Evolutionary conservation across 1,140 invertebrate genomes (phyloP), one percentile per base, ranked within the genome.

Genomic region (Geopemphigus sp.): DNA sequence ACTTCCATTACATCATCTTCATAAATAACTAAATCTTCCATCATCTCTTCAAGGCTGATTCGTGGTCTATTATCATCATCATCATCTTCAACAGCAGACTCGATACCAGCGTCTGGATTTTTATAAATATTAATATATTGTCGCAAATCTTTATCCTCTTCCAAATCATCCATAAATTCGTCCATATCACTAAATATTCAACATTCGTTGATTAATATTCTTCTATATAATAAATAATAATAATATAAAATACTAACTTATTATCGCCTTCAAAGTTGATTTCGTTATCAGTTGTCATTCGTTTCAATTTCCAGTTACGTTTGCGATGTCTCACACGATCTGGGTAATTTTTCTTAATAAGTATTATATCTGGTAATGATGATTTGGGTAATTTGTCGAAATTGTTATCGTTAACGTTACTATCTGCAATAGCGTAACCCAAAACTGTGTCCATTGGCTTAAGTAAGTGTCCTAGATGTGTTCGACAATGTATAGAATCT

Each of bases 101-200:
- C 89, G 12, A 81, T 45, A 39, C 85, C 85, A 0, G 63, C 59
- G 74, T 81, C 50, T 19, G 54, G 57, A 73, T 80, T 70, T 84
- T 91, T 92, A 86, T 96, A 99, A 80, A 99, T 97, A 84, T 98
- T 98, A 54, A 99, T 89, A 85, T 97, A 93, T 83, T 94, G 91
- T 81, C 98, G 89, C 80, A 96, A 88, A 47, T 90, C 89, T 26
- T 90, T 90, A 87, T 99, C 96, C 87, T 99, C 97, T 86, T 99
- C 98, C 70, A 99, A 86, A 85, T 99, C 98, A 83, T 99, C 95
- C 85, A 99, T 88, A 87, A 99, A 99, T 83, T 98, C 96, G 83
- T 93, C 91, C 85, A 95, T 98, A 83, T 98, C 96, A 82, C 93
- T 95, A 84, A 59, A 80, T 45, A 63, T 26, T 72, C 4, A 72